A percentile compares a stretch with the other conserved stretches of the same genome.
These are phyloP conservation scores for Seriola quinqueradiata DNA, from an alignment of 2,113 vertebrate species.

Conservation along the genomic window DNA sequence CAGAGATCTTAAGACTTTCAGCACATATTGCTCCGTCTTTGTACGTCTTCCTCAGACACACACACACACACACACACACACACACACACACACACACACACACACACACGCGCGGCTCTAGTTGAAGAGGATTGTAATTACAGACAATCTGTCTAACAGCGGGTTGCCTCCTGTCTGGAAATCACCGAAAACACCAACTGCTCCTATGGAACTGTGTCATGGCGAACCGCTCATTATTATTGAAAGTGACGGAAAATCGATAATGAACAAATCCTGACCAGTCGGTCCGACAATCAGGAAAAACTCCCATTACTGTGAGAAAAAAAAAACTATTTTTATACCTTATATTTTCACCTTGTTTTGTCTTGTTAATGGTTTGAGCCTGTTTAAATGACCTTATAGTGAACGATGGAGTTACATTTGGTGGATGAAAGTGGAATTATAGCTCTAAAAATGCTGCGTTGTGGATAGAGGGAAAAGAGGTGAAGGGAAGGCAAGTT, in stretches of 20 bases:
- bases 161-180: conserved; percentile 33
- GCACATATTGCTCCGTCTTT: neutral
- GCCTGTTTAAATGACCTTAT: neutral
- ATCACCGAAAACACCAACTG: conserved; percentile 45
- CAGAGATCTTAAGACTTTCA: neutral
- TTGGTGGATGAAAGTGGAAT: neutral
- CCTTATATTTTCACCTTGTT: too few relatives aligned
- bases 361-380: too few relatives aligned
- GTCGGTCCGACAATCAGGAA: neutral
- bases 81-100: conserved; percentile 2
- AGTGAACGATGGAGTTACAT: neutral
- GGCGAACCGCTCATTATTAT: accelerated
- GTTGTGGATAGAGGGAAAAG: neutral
- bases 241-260: neutral
- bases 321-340: too few relatives aligned
- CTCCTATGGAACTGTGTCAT: neutral
- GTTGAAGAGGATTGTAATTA: conserved; percentile 40
- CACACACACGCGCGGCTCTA: conserved; percentile 7
- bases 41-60: neutral
- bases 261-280: neutral
- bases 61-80: conserved; percentile 9
- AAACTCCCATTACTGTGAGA: neutral
- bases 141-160: conserved; percentile 43
- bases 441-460: neutral
- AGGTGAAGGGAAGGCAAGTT: neutral